A percentile compares a stretch with the other conserved stretches of the same genome.
Evolutionary conservation across 2,113 vertebrate species (phyloP).

Genomic region (Urocynchramus pylzowi): DNA sequence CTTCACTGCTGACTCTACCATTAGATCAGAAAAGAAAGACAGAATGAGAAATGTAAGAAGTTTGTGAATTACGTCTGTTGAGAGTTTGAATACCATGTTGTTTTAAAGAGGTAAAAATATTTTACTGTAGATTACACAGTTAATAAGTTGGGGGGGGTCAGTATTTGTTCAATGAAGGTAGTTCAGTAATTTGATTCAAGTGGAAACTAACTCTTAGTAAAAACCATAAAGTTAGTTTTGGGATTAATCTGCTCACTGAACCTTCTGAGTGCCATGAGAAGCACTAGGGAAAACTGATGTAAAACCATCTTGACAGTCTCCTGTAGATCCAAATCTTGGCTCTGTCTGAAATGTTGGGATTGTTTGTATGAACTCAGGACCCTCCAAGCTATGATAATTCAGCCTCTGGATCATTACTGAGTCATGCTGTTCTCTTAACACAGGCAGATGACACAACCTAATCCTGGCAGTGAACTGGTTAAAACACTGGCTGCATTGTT

Average conservation of each 20-base stretch:
- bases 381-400: not conserved
- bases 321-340: not conserved
- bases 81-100: not conserved
- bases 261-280: not conserved
- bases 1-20: not conserved
- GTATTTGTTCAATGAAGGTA: not conserved
- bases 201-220: not conserved
- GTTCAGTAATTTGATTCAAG: not conserved
- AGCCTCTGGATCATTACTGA: not conserved
- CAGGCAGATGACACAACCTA: not conserved
- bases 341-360: not conserved
- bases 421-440: not conserved
- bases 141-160: accelerated
- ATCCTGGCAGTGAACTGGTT: not conserved
- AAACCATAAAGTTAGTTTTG: not conserved
- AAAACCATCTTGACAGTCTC: not conserved
- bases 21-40: not conserved
- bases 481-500: not conserved
- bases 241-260: not conserved
- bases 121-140: not conserved
- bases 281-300: not conserved
- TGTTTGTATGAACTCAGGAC: not conserved
- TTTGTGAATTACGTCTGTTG: not conserved
- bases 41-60: not conserved
- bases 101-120: not conserved